Base-by-base conservation (phyloP, 2,888 invertebrate species). In the Teinopalpus imperialis region DNA sequence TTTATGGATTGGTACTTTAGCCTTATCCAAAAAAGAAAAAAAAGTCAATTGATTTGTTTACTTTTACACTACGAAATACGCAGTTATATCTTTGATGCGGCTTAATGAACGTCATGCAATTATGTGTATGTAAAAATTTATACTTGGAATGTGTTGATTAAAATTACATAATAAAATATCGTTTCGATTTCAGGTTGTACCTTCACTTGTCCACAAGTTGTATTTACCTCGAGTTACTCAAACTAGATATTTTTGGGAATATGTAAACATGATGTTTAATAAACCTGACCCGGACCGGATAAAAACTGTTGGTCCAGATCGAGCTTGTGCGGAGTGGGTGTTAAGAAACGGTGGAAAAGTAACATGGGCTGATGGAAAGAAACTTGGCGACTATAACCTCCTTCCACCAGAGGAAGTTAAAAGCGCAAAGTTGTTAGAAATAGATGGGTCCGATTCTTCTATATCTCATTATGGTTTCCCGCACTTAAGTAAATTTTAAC, bases 281-380 rank as follows among this genome's bases (percentile, higher is more conserved):
- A 89, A 82, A 48, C 93, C 95, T 0, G 95, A 96, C 64, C 60
- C 75, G 1, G 88, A 92, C 0, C 90, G 96, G 23, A 86, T 94
- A 23, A 86, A 92, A 65, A 66, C 86, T 57, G 90, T 97, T 27
- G 99, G 99, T 0, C 93, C 98, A 0, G 97, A 99, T 70, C 88
- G 96, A 51, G 93, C 94, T 2, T 98, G 98, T 78, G 97, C 98
- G 0, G 98, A 99, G 79, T 99, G 99, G 98, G 86, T 98, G 3
- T 81, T 99, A 16, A 91, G 94, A 54, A 98, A 98, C 82, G 98
- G 98, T 1, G 98, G 96, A 1, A 88, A 90, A 44, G 91, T 98
- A 0, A 92, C 92, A 49, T 97, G 95, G 92, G 85, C 85, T 21
- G 90, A 90, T 21, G 87, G 90, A 2, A 90, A 79, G 59, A 69